A percentile compares a stretch with the other conserved stretches of the same genome.
phyloP scores from a whole-genome alignment of 2,797 vertebrate species.

The Mus spretus region DNA sequence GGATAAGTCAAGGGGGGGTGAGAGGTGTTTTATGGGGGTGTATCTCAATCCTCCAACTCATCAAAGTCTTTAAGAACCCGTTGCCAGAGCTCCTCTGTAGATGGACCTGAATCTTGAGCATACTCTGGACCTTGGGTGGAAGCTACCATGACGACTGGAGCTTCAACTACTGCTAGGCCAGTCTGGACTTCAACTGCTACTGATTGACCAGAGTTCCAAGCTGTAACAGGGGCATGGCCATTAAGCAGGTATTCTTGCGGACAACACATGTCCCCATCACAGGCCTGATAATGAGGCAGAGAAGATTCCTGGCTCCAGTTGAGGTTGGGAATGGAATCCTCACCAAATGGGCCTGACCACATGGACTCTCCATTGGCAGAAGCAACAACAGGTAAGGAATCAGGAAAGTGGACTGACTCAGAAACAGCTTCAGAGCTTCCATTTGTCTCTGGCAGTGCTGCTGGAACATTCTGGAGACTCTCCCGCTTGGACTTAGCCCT shows the following conservation, averaged over 20 bases:
- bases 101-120: neutral
- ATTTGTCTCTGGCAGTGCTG: neutral
- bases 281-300: too few relatives aligned
- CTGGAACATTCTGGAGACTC: neutral
- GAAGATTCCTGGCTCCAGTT: neutral
- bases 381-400: neutral
- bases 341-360: neutral
- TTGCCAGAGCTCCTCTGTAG: neutral
- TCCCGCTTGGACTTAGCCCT: neutral
- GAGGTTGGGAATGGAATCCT: neutral
- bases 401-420: neutral
- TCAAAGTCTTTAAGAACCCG: neutral
- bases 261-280: neutral
- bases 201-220: neutral
- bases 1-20: rapidly evolving
- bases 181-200: neutral
- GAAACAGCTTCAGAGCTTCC: neutral
- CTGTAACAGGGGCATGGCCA: neutral
- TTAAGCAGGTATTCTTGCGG: neutral
- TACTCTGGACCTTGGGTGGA: neutral
- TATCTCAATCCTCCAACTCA: too few relatives aligned
- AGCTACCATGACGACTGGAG: neutral
- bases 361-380: neutral
- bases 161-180: neutral
- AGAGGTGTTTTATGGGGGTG: neutral